Percentiles rank a stretch among this genome's conserved stretches.
Conservation (phyloP, 2,888 invertebrate species). For the Sarcophaga rosellei region DNA sequence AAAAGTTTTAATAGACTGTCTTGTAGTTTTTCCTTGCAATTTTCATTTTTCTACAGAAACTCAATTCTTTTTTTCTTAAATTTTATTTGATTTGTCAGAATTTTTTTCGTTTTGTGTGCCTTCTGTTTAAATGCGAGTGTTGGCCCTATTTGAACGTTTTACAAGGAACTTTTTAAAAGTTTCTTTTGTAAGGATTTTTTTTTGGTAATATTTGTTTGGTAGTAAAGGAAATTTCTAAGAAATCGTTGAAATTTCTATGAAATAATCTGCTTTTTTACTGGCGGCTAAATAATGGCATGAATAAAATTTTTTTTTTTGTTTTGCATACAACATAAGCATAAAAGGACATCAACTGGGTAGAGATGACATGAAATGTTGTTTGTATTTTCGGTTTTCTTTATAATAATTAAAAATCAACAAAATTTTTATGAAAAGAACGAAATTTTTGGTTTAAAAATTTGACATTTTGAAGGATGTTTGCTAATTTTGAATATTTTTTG, state of each 20-base stretch:
- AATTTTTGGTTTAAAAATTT: background rate
- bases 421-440: background rate
- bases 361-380: no score
- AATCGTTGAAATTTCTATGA: slow-evolving; percentile 10
- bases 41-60: slow-evolving; percentile 12
- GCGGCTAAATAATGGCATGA: background rate
- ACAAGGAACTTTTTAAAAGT: slow-evolving; percentile 12
- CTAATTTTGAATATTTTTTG: background rate
- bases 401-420: slow-evolving; percentile 39
- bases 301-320: background rate
- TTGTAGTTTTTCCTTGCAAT: slow-evolving; percentile 1
- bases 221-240: slow-evolving; percentile 13
- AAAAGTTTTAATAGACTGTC: slow-evolving; percentile 59
- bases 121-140: background rate
- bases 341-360: background rate
- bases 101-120: background rate
- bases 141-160: background rate
- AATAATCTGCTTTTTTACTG: background rate
- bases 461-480: background rate
- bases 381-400: background rate
- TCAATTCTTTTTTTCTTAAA: background rate
- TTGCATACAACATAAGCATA: background rate
- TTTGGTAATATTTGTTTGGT: slow-evolving; percentile 1
- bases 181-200: slow-evolving; percentile 13
- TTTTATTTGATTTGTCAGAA: slow-evolving; percentile 39